Evolutionary conservation across 2,113 vertebrate species (phyloP), one percentile per base, ranked within the genome.

Genomic region (Sylvietta virens): DNA sequence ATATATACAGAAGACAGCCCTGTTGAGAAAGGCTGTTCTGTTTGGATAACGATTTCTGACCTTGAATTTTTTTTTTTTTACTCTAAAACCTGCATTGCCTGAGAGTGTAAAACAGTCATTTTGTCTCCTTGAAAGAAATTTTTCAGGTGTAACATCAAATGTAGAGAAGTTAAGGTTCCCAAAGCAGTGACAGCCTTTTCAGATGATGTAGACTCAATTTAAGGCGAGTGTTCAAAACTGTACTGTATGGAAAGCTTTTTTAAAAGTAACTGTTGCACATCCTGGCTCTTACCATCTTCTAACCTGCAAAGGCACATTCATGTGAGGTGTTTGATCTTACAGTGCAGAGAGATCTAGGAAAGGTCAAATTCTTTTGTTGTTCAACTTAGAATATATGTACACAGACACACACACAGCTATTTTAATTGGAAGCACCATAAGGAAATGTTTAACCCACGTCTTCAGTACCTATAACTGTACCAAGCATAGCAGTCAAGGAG

Each of bases 1-100:
- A 60, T 74, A 40, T 39, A 20, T 74, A 40, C 12, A 76, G 81
- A 54, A 64, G 42, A 54, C 39, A 92, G 76, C 30, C 26, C 35
- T 60, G 22, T 35, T 94, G 57, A 81, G 69, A 93, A 73, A 50
- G 62, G 20, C 40, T 44, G 10, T 80, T 91, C 31, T 86, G 14
- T 91, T 81, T 72, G 27, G 53, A 18, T 74, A 64, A 37, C 67
- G 24, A 73, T 81, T 87, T 86, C 58, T 83, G 62, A 92, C n/a
- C 71, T 57, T 77, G 31, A 27, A 1, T 42, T 51, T 7, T 5
- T 20, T 37, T 45, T 47, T 80, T 69, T 92, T 94, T 5, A 33
- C 39, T 79, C 28, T 78, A 57, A 65, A 79, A 79, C 13, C 35
- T 27, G 5, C 30, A 24, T 20, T 73, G 44, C 24, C 20, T 85